Conservation (phyloP, 2,888 invertebrate genomes). For the Caenorhabditis sp. region DNA sequence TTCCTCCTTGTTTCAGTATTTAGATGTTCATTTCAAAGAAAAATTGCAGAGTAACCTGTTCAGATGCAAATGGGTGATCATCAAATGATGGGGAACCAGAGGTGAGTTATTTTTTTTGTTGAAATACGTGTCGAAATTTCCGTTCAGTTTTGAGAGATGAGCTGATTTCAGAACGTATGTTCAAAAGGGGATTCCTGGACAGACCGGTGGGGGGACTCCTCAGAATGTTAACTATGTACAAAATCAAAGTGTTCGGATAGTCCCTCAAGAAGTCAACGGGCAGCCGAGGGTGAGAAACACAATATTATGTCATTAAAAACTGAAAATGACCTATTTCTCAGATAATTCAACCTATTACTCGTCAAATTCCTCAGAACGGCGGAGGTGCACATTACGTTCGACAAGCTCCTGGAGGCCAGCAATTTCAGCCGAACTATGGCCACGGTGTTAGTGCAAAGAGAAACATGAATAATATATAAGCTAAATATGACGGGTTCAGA, state of each 20-base stretch:
- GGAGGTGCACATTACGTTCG: conserved; percentile 29
- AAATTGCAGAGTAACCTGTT: conserved; percentile 41
- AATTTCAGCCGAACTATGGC: conserved; percentile 34
- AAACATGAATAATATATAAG: background rate
- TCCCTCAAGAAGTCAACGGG: conserved; percentile 13
- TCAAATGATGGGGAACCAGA: conserved; percentile 58
- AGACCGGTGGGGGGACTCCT: conserved; percentile 11
- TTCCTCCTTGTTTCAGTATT: background rate
- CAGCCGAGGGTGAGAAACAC: conserved; percentile 48
- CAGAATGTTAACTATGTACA: conserved; percentile 31
- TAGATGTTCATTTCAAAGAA: background rate
- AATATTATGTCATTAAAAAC: too few relatives aligned
- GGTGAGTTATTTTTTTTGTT: conserved; percentile 21
- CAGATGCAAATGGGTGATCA: conserved; percentile 63
- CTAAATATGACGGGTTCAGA: conserved; percentile 6
- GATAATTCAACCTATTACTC: conserved; percentile 37
- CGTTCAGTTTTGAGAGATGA: background rate
- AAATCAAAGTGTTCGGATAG: conserved; percentile 34
- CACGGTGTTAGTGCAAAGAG: conserved; percentile 19
- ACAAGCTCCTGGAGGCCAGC: conserved; percentile 20
- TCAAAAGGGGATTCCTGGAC: conserved; percentile 37
- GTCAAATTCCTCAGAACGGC: conserved; percentile 34
- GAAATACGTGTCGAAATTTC: background rate
- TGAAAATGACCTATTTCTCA: too few relatives aligned
- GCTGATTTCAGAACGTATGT: conserved; percentile 38